Evolutionary conservation across 2,888 invertebrate genomes (phyloP), one percentile per base, ranked within the genome.

Genomic region (Phyto melanocephala): DNA sequence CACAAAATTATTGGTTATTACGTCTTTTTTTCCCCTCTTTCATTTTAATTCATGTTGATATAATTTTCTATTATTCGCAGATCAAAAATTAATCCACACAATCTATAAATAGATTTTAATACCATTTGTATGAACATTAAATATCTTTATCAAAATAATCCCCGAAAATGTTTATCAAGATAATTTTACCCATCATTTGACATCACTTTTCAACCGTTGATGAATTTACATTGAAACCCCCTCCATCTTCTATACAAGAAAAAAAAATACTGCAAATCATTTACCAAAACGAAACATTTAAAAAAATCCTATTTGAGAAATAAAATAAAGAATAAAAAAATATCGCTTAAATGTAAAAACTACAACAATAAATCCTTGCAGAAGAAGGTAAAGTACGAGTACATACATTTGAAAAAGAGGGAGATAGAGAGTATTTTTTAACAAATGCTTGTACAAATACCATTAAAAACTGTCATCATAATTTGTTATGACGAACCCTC

Each of bases 401-500:
- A 50, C 11, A 33, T 28, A 28, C 28, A 28, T 5, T 28, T 28
- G 62, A 33, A 11, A 22, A n/a, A 22, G 15, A 40, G 28, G 50
- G 37, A 15, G 24, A 35, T 3, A 54, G 1, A 84, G 81, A 85
- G 47, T 33, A 58, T 42, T 50, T 81, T n/a, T 40, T 71, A 50
- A 74, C 65, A 81, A 84, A 80, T 88, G 42, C 87, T 87, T 87
- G 84, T 85, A 86, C 87, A 89, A 89, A 89, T 87, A 89, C 88
- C 88, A 88, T 88, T 88, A 89, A 87, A 88, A 88, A 86, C n/a
- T 88, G 87, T 87, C 87, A 89, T 87, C 87, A 88, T 89, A 88
- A 88, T 89, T 89, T 89, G 87, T 87, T 85, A 74, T 86, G 52
- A 67, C 50, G 28, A 28, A 28, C 28, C 60, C 70, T 17, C 76